Evolutionary conservation across 2,113 vertebrate genomes (phyloP).

Genomic region (Aegithalos caudatus): DNA sequence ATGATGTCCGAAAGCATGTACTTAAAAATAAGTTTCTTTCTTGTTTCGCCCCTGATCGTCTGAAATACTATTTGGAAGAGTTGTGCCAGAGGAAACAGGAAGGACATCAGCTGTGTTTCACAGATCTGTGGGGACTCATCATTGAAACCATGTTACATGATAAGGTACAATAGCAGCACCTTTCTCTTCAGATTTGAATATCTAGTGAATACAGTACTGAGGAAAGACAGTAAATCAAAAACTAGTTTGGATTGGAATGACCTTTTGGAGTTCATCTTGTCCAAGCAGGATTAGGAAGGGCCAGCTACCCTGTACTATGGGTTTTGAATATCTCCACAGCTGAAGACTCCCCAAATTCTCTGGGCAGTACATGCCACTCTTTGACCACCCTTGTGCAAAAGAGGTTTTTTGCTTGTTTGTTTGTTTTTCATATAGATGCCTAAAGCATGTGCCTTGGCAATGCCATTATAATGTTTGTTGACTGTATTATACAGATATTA

Average conservation of each 20-base stretch:
- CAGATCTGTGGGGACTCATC: constrained; percentile 82
- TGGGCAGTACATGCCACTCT: not conserved
- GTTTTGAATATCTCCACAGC: not conserved
- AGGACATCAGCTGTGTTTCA: constrained; percentile 76
- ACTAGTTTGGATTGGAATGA: not conserved
- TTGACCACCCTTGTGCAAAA: not conserved
- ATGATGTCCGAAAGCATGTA: constrained; percentile 60
- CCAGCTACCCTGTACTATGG: not conserved
- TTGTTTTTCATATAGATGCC: not conserved
- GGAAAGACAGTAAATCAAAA: not conserved
- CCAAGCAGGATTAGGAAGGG: not conserved
- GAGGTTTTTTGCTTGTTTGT: accelerated
- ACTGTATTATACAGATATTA: not conserved
- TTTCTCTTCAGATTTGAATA: not conserved
- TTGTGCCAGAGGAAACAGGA: constrained; percentile 65
- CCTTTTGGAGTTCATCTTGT: not conserved
- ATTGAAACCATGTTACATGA: constrained; percentile 77
- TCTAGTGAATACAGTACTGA: not conserved
- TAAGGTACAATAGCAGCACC: constrained; percentile 64
- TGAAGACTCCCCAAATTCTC: not conserved
- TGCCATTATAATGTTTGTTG: not conserved
- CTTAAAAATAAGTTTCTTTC: constrained; percentile 69
- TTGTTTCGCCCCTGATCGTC: constrained; percentile 68
- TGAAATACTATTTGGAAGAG: constrained; percentile 74
- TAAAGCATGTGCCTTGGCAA: not conserved